Conservation (phyloP, 2,113 vertebrate species). For the Colossoma macropomum region DNA sequence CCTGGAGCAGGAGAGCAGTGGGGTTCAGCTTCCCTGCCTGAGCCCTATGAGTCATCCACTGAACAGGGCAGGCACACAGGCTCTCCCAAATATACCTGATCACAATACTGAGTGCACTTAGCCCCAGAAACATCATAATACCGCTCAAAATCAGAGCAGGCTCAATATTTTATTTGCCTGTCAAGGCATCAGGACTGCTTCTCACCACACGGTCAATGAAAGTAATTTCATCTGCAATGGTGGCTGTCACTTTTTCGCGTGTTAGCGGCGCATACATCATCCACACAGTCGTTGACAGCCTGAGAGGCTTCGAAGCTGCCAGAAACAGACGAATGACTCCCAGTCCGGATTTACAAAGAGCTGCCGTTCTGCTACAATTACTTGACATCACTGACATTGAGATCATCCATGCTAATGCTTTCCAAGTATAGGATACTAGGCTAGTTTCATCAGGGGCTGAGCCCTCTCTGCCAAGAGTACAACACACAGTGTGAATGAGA, state of each 20-base stretch:
- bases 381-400: slow-evolving; percentile 44
- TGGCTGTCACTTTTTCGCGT: slow-evolving; percentile 24
- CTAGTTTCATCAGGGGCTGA: background rate
- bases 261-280: slow-evolving; percentile 35
- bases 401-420: slow-evolving; percentile 36
- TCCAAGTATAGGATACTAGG: slow-evolving; percentile 6
- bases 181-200: background rate
- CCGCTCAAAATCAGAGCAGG: background rate
- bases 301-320: slow-evolving; percentile 7
- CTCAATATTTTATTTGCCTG: background rate
- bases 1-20: slow-evolving; percentile 19
- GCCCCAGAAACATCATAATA: slow-evolving; percentile 32
- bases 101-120: slow-evolving; percentile 1
- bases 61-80: background rate
- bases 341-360: slow-evolving; percentile 26
- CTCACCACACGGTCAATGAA: slow-evolving; percentile 16
- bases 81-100: slow-evolving; percentile 1
- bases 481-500: background rate
- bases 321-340: slow-evolving; percentile 13
- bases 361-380: slow-evolving; percentile 3
- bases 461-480: slow-evolving; percentile 1
- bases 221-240: slow-evolving; percentile 3
- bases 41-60: slow-evolving; percentile 51
- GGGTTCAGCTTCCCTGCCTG: slow-evolving; percentile 31
- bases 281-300: slow-evolving; percentile 16